These are phyloP conservation scores for Fukomys damarensis DNA, from an alignment of 2,113 vertebrate genomes.

Conservation along the genomic window DNA sequence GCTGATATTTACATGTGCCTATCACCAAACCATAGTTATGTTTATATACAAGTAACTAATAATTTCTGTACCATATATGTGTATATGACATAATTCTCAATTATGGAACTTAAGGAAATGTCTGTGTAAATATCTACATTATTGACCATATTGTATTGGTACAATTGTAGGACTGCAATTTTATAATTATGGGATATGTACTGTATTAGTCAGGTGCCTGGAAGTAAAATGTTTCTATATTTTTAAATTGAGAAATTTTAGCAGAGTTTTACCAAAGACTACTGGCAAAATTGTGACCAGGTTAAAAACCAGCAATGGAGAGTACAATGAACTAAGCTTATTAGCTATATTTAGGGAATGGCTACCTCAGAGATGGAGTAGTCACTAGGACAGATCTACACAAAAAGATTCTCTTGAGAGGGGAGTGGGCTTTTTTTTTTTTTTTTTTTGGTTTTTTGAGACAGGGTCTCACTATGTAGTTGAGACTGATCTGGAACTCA, in stretches of 20 bases:
- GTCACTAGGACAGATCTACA: not conserved
- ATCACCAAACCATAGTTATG: not conserved
- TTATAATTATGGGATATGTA: not conserved
- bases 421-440: accelerated
- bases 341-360: not conserved
- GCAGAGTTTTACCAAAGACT: not conserved
- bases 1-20: not conserved
- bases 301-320: not conserved
- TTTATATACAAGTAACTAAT: not conserved
- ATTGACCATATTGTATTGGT: not conserved
- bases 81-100: not conserved
- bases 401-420: not conserved
- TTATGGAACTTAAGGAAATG: not conserved
- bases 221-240: not conserved
- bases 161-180: not conserved
- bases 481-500: too few relatives aligned
- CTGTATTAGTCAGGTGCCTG: not conserved
- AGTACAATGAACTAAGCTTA: not conserved
- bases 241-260: not conserved
- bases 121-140: not conserved
- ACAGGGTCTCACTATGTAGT: too few relatives aligned
- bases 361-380: not conserved
- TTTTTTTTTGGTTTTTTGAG: too few relatives aligned
- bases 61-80: not conserved
- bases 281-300: not conserved